Evolutionary conservation across 2,888 invertebrate species (phyloP).

Genomic region (Pachliopta kotzebuea): DNA sequence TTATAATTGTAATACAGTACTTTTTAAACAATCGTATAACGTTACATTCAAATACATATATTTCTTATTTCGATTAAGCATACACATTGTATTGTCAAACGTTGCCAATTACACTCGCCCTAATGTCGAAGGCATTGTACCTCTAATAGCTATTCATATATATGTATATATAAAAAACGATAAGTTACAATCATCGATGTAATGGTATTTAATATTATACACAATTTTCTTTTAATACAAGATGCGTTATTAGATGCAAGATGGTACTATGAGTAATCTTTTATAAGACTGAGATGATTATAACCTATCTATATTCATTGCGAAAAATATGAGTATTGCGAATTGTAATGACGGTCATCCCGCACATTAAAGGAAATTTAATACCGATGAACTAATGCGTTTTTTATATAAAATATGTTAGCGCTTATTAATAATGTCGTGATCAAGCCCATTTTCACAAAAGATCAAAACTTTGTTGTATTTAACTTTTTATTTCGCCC

Average conservation of each 20-base stretch:
- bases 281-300: slow-evolving; percentile 12
- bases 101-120: slow-evolving; percentile 73
- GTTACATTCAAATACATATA: slow-evolving; percentile 34
- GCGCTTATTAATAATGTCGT: slow-evolving; percentile 27
- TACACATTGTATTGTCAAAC: slow-evolving; percentile 73
- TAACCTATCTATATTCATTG: slow-evolving; percentile 20
- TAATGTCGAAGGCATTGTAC: slow-evolving; percentile 48
- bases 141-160: slow-evolving; percentile 34
- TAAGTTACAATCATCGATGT: neutral
- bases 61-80: slow-evolving; percentile 55
- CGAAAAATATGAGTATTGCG: slow-evolving; percentile 55
- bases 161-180: slow-evolving; percentile 5
- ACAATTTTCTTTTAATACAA: neutral
- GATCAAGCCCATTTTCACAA: slow-evolving; percentile 51
- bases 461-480: slow-evolving; percentile 68
- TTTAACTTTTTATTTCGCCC: slow-evolving; percentile 42
- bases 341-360: slow-evolving; percentile 41
- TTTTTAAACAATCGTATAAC: slow-evolving; percentile 13
- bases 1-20: slow-evolving; percentile 19
- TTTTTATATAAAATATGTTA: slow-evolving; percentile 26
- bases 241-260: neutral
- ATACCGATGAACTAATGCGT: slow-evolving; percentile 37
- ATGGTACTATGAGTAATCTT: neutral
- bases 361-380: slow-evolving; percentile 55
- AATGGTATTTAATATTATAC: neutral